Evolutionary conservation across 2,797 vertebrate species (phyloP).

Genomic region (Platyrinchus mystaceus): DNA sequence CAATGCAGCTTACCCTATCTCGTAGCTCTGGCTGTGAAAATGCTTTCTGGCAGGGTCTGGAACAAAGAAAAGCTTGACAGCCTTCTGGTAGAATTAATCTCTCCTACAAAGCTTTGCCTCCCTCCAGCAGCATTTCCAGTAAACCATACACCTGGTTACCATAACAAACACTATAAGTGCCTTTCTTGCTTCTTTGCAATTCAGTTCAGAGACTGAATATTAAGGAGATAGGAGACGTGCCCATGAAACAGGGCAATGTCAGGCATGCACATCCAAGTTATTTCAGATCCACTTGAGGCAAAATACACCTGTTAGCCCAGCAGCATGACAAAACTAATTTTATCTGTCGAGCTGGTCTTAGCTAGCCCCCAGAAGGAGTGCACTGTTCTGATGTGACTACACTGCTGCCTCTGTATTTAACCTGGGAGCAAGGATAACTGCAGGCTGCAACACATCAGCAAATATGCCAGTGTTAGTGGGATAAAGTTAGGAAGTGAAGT

Average conservation of each 20-base stretch:
- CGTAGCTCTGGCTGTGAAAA: neutral
- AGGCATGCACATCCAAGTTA: neutral
- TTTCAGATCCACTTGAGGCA: neutral
- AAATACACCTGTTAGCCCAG: neutral
- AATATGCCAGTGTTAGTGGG: neutral
- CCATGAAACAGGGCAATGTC: neutral
- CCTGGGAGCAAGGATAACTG: neutral
- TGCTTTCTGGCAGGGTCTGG: neutral
- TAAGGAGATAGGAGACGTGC: neutral
- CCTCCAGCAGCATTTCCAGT: neutral
- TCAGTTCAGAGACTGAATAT: neutral
- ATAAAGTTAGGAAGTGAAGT: neutral
- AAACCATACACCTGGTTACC: neutral
- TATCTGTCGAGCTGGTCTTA: neutral
- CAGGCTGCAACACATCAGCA: neutral
- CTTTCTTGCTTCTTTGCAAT: neutral
- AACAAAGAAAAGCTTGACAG: neutral
- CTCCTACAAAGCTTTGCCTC: neutral
- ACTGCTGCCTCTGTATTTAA: neutral
- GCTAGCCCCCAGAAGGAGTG: neutral
- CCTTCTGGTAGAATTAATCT: neutral
- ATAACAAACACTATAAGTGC: neutral
- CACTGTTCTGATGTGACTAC: fast-evolving
- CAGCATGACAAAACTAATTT: neutral
- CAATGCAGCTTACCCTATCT: neutral